Evolutionary conservation across 2,797 vertebrate species (phyloP).

Genomic region (Sebastes itinus): DNA sequence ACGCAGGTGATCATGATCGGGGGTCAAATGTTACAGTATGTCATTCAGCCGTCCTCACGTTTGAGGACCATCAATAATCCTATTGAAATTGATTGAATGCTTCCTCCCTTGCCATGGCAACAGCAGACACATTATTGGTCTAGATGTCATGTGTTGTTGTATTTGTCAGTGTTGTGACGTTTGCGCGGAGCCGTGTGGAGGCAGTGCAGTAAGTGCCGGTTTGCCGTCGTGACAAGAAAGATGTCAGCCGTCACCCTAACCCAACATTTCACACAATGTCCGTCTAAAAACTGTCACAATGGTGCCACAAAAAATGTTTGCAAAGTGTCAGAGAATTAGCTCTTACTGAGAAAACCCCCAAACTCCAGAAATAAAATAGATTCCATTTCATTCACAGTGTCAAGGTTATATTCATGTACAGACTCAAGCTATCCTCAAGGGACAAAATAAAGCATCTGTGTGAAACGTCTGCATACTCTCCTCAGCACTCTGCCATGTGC

Average conservation of each 20-base stretch:
- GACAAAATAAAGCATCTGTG: slow-evolving; percentile 9
- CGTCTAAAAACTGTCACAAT: slow-evolving; percentile 36
- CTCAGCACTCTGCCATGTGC: slow-evolving; percentile 35
- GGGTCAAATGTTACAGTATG: slow-evolving; percentile 38
- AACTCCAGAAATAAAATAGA: background rate
- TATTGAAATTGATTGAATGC: slow-evolving; percentile 39
- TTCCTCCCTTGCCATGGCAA: background rate
- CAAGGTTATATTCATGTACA: background rate
- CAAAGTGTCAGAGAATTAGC: background rate
- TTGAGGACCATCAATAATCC: slow-evolving; percentile 19
- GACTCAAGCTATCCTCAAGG: background rate
- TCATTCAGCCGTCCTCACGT: slow-evolving; percentile 34
- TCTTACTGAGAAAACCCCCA: background rate
- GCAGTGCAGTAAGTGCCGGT: slow-evolving; percentile 17
- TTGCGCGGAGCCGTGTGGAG: slow-evolving; percentile 21
- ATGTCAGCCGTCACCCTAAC: slow-evolving; percentile 44
- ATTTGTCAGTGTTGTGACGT: slow-evolving; percentile 48
- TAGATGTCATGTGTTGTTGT: slow-evolving; percentile 44
- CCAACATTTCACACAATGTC: slow-evolving; percentile 46
- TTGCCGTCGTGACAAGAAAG: slow-evolving; percentile 40
- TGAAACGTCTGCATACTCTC: slow-evolving; percentile 8
- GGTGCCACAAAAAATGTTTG: slow-evolving; percentile 28
- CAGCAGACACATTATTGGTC: slow-evolving; percentile 12
- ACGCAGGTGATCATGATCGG: slow-evolving; percentile 15
- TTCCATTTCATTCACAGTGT: background rate